Conservation (phyloP, 2,797 vertebrate species). For the Gastrophryne carolinensis region DNA sequence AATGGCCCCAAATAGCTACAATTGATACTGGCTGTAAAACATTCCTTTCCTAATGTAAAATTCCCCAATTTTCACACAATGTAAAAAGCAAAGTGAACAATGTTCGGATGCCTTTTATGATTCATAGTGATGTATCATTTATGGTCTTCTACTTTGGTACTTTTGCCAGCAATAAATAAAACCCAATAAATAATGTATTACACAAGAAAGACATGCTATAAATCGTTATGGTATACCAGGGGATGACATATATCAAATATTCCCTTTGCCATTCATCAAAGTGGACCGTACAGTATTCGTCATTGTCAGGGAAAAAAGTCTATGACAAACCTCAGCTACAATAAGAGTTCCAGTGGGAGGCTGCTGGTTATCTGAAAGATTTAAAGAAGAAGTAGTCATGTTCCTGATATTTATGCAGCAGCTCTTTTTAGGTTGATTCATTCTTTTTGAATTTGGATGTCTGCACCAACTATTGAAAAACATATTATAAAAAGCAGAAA, state of each 20-base stretch:
- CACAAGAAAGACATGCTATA: neutral
- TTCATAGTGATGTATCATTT: neutral
- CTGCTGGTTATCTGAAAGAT: neutral
- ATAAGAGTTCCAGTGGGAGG: slow-evolving; percentile 4
- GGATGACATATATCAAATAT: slow-evolving; percentile 21
- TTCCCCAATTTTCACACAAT: neutral
- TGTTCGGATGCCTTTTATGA: too few species aligned
- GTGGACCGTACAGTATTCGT: slow-evolving; percentile 3
- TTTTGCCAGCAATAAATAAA: neutral
- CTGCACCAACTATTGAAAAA: neutral
- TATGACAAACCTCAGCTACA: neutral
- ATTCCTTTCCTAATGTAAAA: neutral
- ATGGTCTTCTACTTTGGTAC: neutral
- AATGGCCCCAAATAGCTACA: too few species aligned
- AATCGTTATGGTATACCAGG: neutral
- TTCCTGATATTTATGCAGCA: neutral
- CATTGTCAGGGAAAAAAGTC: neutral
- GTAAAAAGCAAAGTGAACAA: neutral
- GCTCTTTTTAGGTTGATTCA: neutral
- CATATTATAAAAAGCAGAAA: neutral
- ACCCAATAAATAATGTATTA: neutral
- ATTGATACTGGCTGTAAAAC: neutral
- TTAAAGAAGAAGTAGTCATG: neutral
- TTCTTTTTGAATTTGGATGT: neutral
- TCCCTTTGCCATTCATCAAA: slow-evolving; percentile 18